Evolutionary conservation across 2,113 vertebrate species (phyloP), one percentile per base, ranked within the genome.

Genomic region (Lepus europaeus): DNA sequence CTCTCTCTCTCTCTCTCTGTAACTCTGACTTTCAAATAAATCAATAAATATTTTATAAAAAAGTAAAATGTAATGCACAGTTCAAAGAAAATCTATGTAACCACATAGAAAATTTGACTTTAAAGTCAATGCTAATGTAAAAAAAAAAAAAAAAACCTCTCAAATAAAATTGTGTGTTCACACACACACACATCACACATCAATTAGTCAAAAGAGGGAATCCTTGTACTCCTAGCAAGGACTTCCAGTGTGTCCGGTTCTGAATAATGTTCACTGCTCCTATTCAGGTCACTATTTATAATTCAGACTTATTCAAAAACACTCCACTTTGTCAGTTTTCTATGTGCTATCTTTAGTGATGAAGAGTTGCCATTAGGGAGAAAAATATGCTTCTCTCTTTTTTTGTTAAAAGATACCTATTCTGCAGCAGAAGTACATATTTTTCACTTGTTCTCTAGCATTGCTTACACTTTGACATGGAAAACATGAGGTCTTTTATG

Each of bases 401-500:
- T 94, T 85, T 88, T 95, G 78, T 97, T 84, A 89, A 86, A 90
- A 94, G 82, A 92, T n/a, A 53, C 49, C 78, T 94, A n/a, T 77
- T 92, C 79, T 95, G 70, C 20, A 59, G 17, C 25, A 72, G 23
- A 87, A 83, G 85, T 94, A 89, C 63, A 9, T 72, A 45, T 91
- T 96, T 96, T 97, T 96, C 53, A 70, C 73, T 76, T 78, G 17
- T 87, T 96, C 95, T 96, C 90, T 85, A 72, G 66, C 87, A 93
- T 95, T 96, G 94, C 95, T 93, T 97, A 97, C 51, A 96, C 78
- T 66, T 94, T 94, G 96, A 97, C 91, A 92, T 82, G 73, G 95
- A 97, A 97, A 97, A 14, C 72, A 96, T 89, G 64, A 95, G 31
- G 31, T 96, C n/a, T 96, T 94, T 59, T 33, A 93, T 96, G 95